These are phyloP conservation scores for Megaceryle maxima DNA, from an alignment of 2,113 vertebrate species.

Conservation along the genomic window DNA sequence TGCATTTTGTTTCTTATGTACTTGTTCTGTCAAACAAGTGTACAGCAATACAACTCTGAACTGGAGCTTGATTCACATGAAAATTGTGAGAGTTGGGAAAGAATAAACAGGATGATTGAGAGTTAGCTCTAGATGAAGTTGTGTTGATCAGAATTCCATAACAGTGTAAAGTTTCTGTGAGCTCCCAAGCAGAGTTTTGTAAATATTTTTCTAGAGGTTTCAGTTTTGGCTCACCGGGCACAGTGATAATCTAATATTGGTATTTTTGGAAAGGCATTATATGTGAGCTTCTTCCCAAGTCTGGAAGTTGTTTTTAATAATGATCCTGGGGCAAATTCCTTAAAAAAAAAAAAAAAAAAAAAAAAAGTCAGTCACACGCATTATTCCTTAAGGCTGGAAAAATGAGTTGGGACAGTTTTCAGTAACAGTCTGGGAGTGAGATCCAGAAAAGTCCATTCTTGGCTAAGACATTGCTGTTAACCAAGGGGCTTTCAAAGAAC, in stretches of 20 bases:
- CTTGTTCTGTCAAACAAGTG: background rate
- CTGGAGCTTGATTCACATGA: background rate
- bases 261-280: background rate
- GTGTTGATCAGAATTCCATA: background rate
- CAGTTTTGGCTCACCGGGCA: background rate
- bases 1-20: background rate
- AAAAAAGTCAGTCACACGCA: background rate
- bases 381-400: background rate
- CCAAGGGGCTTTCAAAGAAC: background rate
- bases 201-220: background rate
- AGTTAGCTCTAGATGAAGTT: background rate
- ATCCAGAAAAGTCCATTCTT: constrained; percentile 19
- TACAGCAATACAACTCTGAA: background rate
- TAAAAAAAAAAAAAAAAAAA: background rate
- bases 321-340: background rate
- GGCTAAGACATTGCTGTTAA: background rate
- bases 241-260: background rate
- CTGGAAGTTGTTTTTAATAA: constrained; percentile 1
- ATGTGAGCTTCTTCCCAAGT: background rate
- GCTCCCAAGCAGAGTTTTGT: background rate
- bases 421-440: background rate
- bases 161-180: background rate
- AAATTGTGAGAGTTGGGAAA: background rate
- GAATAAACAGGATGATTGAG: background rate
- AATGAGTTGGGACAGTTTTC: background rate